phyloP scores from a whole-genome alignment of 2,797 vertebrate species.

The Fistularia tabacaria region DNA sequence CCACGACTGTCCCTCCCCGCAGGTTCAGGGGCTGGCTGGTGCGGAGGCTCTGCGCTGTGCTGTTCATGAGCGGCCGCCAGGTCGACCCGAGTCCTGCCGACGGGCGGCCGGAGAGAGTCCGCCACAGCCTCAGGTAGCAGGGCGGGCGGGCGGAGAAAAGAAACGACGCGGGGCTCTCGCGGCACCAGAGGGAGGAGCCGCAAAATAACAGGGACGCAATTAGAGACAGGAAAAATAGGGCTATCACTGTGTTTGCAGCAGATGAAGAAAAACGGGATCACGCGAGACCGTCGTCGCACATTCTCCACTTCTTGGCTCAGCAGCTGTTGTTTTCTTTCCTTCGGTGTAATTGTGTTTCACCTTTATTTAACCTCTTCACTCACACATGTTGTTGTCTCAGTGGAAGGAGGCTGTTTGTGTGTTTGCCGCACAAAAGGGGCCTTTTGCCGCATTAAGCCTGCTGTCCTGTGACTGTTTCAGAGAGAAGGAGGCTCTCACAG shows the following conservation, averaged over 20 bases:
- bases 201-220: constrained; percentile 24
- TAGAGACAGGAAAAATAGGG: constrained; percentile 40
- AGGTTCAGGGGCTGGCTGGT: constrained; percentile 95
- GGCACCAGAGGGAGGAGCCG: constrained; percentile 22
- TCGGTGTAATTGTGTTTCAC: constrained; percentile 59
- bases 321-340: constrained; percentile 34
- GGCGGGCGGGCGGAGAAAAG: constrained; percentile 44
- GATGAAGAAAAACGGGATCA: constrained; percentile 36
- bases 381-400: constrained; percentile 29
- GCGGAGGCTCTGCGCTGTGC: constrained; percentile 78
- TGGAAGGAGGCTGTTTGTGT: constrained; percentile 23
- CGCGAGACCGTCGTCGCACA: constrained; percentile 32
- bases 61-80: constrained; percentile 76
- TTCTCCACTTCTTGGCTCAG: constrained; percentile 23
- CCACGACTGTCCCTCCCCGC: constrained; percentile 3
- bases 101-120: constrained; percentile 67
- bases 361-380: constrained; percentile 60
- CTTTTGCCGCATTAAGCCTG: constrained; percentile 46
- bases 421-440: constrained; percentile 42
- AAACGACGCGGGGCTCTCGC: constrained; percentile 33
- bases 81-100: constrained; percentile 53
- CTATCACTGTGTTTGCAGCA: constrained; percentile 16
- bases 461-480: constrained; percentile 70
- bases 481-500: constrained; percentile 58
- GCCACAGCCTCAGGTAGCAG: constrained; percentile 75